Base-by-base conservation (phyloP, 2,888 invertebrate genomes). In the Pandemis cinnamomeana region DNA sequence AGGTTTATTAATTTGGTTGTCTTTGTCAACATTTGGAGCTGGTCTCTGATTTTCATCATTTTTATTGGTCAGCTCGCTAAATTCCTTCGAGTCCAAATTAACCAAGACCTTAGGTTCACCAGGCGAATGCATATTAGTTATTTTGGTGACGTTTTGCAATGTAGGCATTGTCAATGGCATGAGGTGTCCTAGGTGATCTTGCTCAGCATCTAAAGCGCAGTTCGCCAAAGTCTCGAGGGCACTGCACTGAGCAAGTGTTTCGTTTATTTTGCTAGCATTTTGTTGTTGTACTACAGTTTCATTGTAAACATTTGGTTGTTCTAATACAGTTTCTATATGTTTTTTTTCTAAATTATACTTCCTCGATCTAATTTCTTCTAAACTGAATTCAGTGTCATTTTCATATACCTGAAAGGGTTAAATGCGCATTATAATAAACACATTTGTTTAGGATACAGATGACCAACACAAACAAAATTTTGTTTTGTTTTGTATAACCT, bases 321-420 rank as follows among this genome's bases (percentile, higher is more conserved):
- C 82, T 71, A 66, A 42, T 10, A 80, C 80, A 74, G 78, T 80
- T 81, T 87, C 87, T 78, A 83, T 78, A 76, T 79, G 82, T 83
- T 84, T 86, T 80, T 80, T 89, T 82, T 87, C 84, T 83, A 93
- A 82, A 82, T 86, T 89, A 86, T 95, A 96, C 84, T 94, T 94
- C 80, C 94, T 91, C 75, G 96, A 96, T 82, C 96, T 94, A 78
- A 97, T 94, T 93, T 97, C 97, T 92, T 97, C 97, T 91, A 97
- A 95, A 85, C 96, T 96, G 88, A 95, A 96, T 92, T 97, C 97
- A 78, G 94, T 94, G 77, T 95, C 95, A 80, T 89, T 88, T 77
- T 91, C 88, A 84, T 94, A 94, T 62, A 94, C 94, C 94, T 94
- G 78, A 51, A 84, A 36, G 36, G 53, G 13, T 55, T 1, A 71